These are phyloP conservation scores for Ptiloglossa arizonensis DNA, from an alignment of 1,140 invertebrate species.

Conservation along the genomic window DNA sequence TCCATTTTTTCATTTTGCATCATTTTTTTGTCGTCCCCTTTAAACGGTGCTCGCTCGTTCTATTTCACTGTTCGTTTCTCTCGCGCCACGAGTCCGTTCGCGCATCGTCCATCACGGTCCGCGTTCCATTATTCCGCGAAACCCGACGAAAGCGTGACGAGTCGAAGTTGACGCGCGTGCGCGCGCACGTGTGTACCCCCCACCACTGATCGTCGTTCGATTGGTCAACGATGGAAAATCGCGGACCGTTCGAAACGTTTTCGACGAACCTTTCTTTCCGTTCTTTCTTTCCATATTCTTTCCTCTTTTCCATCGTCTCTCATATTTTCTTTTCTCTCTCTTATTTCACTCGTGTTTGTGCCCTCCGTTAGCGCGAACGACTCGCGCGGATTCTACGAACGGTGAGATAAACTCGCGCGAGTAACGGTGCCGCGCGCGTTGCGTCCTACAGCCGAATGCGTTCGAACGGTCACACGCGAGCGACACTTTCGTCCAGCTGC, in stretches of 20 bases:
- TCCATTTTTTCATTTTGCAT: constrained; percentile 28
- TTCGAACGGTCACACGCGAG: not conserved
- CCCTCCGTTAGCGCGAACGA: no score
- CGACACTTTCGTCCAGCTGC: constrained; percentile 27
- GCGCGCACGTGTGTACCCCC: no score
- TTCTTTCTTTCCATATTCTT: not conserved
- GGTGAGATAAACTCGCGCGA: not conserved
- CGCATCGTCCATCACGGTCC: constrained; percentile 11
- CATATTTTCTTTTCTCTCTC: no score
- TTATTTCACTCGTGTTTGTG: no score
- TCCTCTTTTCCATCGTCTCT: no score
- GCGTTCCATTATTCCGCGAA: constrained; percentile 30
- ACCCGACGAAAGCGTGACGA: constrained; percentile 56
- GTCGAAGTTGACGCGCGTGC: no score
- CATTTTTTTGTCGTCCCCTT: constrained; percentile 13
- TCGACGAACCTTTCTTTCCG: not conserved
- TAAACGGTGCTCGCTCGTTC: constrained; percentile 18
- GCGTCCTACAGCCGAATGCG: no score
- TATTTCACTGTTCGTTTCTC: constrained; percentile 28
- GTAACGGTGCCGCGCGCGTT: constrained; percentile 5
- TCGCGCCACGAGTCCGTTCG: no score
- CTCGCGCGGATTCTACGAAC: not conserved
- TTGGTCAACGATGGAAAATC: not conserved
- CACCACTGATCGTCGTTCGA: no score
- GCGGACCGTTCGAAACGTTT: not conserved